phyloP scores from a whole-genome alignment of 2,113 vertebrate species.

The Diadophis punctatus region DNA sequence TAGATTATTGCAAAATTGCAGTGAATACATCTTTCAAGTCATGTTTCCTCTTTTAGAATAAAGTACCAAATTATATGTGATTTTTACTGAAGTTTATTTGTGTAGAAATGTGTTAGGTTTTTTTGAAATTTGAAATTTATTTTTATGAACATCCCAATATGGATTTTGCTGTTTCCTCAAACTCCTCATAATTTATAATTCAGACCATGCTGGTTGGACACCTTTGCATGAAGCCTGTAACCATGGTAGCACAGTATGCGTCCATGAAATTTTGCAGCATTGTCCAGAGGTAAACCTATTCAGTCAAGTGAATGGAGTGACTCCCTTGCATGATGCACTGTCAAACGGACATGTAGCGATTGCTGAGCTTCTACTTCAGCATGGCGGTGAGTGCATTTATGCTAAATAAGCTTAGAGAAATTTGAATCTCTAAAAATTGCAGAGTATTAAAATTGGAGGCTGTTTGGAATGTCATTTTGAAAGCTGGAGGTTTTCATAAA shows the following conservation, averaged over 20 bases:
- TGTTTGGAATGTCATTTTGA: constrained; percentile 42
- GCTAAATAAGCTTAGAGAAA: constrained; percentile 58
- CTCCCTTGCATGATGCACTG: constrained; percentile 90
- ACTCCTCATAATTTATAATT: constrained; percentile 77
- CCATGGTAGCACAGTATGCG: constrained; percentile 90
- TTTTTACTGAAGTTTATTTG: neutral
- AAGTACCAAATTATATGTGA: neutral
- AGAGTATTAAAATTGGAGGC: constrained; percentile 30
- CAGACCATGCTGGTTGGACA: constrained; percentile 96
- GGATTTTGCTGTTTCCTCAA: constrained; percentile 66
- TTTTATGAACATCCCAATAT: constrained; percentile 46
- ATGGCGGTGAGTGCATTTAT: constrained; percentile 78
- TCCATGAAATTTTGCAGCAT: constrained; percentile 84
- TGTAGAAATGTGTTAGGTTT: neutral
- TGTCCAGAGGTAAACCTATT: constrained; percentile 83
- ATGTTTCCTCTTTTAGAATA: constrained; percentile 20
- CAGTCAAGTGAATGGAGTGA: constrained; percentile 87
- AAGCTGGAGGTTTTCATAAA: constrained; percentile 50
- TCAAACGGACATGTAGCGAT: constrained; percentile 85
- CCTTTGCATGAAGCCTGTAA: constrained; percentile 97
- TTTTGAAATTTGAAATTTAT: constrained; percentile 27
- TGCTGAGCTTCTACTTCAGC: constrained; percentile 86
- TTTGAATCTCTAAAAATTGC: constrained; percentile 37
- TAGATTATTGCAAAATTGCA: neutral
- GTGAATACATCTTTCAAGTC: neutral